A percentile compares a stretch with the other conserved stretches of the same genome.
These are phyloP conservation scores for Ceyx cyanopectus DNA, from an alignment of 2,113 vertebrate genomes.

Conservation along the genomic window DNA sequence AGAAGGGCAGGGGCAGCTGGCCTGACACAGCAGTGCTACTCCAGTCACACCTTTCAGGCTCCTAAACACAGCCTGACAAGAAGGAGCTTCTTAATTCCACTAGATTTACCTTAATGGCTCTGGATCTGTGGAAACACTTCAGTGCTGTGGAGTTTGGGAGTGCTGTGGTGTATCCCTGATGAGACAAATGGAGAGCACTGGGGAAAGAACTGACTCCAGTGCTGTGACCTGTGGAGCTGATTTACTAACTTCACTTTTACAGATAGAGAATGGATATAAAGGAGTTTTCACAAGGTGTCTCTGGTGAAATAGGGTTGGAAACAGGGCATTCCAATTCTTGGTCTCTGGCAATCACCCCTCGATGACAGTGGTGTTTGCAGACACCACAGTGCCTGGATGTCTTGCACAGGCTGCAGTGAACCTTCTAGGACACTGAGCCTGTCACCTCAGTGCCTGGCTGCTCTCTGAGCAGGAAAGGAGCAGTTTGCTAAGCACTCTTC, in stretches of 20 bases:
- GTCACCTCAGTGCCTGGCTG: not conserved
- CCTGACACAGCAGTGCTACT: no score
- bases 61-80: not conserved
- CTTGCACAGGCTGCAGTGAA: not conserved
- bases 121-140: not conserved
- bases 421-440: fast-evolving
- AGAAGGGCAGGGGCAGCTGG: not conserved
- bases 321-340: not conserved
- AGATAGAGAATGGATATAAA: not conserved
- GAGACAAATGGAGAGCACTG: not conserved
- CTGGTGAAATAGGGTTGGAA: not conserved
- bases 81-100: not conserved
- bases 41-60: fast-evolving
- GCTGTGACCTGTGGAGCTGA: not conserved
- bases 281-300: not conserved
- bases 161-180: not conserved
- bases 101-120: not conserved
- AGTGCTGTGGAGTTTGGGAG: not conserved
- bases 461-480: not conserved
- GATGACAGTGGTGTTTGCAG: no score
- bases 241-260: not conserved
- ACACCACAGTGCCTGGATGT: not conserved
- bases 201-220: not conserved
- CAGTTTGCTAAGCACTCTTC: not conserved
- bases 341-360: not conserved